phyloP scores from a whole-genome alignment of 1,140 invertebrate genomes.

The Drosophila obscura region DNA sequence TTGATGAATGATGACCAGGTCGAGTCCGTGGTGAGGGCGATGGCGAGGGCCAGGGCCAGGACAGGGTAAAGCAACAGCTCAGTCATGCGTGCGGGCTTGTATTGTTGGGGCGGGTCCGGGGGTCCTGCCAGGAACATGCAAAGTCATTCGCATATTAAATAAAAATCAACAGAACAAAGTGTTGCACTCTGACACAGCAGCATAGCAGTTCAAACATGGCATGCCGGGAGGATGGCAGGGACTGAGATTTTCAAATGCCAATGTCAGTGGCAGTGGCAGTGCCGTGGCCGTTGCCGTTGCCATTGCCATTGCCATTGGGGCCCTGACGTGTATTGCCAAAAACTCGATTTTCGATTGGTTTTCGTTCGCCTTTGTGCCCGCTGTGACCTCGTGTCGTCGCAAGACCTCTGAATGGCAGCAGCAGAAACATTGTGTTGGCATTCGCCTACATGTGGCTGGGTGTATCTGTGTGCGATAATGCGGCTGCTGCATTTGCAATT shows the following conservation, averaged over 20 bases:
- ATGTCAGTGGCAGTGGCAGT: slow-evolving; percentile 47
- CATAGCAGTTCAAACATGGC: slow-evolving; percentile 15
- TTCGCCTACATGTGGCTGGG: slow-evolving; percentile 4
- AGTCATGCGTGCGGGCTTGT: slow-evolving; percentile 51
- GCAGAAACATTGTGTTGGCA: slow-evolving; percentile 44
- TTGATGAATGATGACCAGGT: slow-evolving; percentile 64
- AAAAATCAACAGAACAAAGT: slow-evolving; percentile 52
- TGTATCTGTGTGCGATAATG: slow-evolving; percentile 41
- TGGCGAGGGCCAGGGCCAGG: not conserved
- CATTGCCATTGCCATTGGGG: slow-evolving; percentile 49
- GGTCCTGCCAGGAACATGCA: slow-evolving; percentile 40
- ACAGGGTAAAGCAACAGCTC: slow-evolving; percentile 27
- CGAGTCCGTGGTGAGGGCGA: slow-evolving; percentile 4
- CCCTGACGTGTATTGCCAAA: slow-evolving; percentile 56
- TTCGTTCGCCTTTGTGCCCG: slow-evolving; percentile 39
- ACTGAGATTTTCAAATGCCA: slow-evolving; percentile 39
- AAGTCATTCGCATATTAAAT: slow-evolving; percentile 52
- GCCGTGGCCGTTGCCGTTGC: slow-evolving; percentile 32
- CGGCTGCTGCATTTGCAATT: slow-evolving; percentile 74
- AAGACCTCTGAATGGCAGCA: slow-evolving; percentile 38
- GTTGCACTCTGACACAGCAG: slow-evolving; percentile 51
- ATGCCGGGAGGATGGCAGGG: slow-evolving; percentile 20
- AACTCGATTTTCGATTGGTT: slow-evolving; percentile 73
- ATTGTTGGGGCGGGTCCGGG: slow-evolving; percentile 27
- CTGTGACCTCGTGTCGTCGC: slow-evolving; percentile 40